Percentiles rank a stretch among this genome's conserved stretches.
Evolutionary conservation across 2,797 vertebrate genomes (phyloP).

Genomic region (Sciurus carolinensis): DNA sequence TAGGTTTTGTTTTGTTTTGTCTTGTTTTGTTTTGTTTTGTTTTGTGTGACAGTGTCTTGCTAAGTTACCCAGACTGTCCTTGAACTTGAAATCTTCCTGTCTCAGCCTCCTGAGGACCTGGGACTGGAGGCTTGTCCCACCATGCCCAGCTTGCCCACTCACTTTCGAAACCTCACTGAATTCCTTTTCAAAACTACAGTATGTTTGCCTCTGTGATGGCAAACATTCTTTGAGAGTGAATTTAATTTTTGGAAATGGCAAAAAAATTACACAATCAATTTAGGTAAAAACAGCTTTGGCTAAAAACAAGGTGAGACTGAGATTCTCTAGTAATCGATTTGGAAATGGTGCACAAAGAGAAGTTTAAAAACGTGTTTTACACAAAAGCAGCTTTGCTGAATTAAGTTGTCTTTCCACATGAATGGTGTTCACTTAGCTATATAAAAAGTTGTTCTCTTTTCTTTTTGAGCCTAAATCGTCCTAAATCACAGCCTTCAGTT

Average conservation of each 20-base stretch:
- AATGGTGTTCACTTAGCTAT: not conserved
- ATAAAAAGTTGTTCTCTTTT: not conserved
- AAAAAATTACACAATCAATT: not conserved
- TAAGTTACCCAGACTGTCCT: not conserved
- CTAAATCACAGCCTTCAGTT: not conserved
- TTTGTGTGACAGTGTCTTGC: not conserved
- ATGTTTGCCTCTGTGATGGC: not conserved
- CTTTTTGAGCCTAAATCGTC: not conserved
- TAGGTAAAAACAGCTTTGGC: slow-evolving; percentile 9
- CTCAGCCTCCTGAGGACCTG: not conserved
- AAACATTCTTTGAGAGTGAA: slow-evolving; percentile 43
- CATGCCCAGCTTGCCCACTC: not conserved
- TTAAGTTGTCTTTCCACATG: not conserved
- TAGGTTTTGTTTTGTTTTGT: too few species aligned
- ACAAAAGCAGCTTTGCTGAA: not conserved
- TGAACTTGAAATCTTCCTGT: not conserved
- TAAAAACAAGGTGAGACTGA: slow-evolving; percentile 29
- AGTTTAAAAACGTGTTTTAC: not conserved
- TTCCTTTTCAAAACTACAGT: not conserved
- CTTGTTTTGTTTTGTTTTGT: not conserved
- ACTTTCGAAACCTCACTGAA: slow-evolving; percentile 35
- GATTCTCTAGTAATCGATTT: slow-evolving; percentile 6
- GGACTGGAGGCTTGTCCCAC: not conserved
- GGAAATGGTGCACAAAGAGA: slow-evolving; percentile 43
- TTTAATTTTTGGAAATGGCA: slow-evolving; percentile 42